Conservation (phyloP, 2,113 vertebrate genomes). For the Scatophagus argus region DNA sequence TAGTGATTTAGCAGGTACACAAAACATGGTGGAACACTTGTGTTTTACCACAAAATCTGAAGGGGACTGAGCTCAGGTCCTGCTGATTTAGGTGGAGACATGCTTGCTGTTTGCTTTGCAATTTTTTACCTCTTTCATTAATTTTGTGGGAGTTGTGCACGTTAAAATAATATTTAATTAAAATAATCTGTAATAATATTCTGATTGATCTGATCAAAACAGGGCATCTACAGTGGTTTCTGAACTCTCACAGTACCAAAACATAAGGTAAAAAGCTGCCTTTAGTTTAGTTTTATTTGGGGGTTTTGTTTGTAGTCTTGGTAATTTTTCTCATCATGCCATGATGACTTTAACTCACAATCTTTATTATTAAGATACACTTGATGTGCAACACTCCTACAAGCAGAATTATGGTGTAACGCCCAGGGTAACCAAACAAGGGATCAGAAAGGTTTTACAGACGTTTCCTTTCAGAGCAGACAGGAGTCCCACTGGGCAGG, state of each 20-base stretch:
- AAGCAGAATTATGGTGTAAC: background rate
- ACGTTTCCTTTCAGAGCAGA: conserved; percentile 30
- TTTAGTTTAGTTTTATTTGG: background rate
- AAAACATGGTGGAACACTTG: conserved; percentile 33
- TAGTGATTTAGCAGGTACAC: conserved; percentile 47
- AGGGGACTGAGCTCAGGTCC: background rate
- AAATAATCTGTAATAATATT: background rate
- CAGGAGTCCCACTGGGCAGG: conserved; percentile 39
- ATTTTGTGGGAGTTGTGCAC: background rate
- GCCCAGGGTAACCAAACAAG: conserved; percentile 33
- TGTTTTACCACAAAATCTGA: background rate
- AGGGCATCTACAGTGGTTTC: background rate
- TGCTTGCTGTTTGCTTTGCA: too few relatives aligned
- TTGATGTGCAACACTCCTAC: conserved; percentile 1
- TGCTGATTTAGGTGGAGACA: background rate
- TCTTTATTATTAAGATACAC: background rate
- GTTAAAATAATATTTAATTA: too few relatives aligned
- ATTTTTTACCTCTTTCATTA: background rate
- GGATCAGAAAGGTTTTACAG: conserved; percentile 30
- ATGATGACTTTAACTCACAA: background rate
- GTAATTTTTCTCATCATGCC: background rate
- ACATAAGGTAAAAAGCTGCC: background rate
- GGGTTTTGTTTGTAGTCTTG: background rate
- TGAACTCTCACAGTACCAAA: background rate
- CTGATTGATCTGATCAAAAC: background rate